These are phyloP conservation scores for Andrena bucephala DNA, from an alignment of 2,888 invertebrate species.

Conservation along the genomic window DNA sequence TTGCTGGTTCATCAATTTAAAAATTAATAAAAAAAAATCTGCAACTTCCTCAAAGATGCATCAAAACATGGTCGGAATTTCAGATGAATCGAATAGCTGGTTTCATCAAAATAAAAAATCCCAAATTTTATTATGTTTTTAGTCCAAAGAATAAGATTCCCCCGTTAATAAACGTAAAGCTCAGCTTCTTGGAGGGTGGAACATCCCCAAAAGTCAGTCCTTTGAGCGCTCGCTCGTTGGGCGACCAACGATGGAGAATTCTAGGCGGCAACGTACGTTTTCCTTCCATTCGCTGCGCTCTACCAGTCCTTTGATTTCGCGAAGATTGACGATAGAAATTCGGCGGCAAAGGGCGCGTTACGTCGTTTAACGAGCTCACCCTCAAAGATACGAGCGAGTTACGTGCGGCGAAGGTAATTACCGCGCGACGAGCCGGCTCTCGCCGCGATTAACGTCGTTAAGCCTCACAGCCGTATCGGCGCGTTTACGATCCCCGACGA, in stretches of 20 bases:
- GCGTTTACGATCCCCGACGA: slow-evolving; percentile 74
- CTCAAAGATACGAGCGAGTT: slow-evolving; percentile 27
- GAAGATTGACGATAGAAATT: slow-evolving; percentile 1
- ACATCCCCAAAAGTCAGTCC: too few relatives aligned
- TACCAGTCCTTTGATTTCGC: background rate
- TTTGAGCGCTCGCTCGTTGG: too few relatives aligned
- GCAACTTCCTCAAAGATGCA: too few relatives aligned
- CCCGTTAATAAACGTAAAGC: too few relatives aligned
- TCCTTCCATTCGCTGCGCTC: background rate
- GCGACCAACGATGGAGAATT: background rate
- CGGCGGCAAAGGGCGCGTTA: background rate
- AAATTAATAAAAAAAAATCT: too few relatives aligned
- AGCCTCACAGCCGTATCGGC: slow-evolving; percentile 67
- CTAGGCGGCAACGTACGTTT: background rate
- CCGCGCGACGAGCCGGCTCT: slow-evolving; percentile 59
- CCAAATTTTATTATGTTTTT: too few relatives aligned
- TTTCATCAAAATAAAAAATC: too few relatives aligned
- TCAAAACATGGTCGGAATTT: too few relatives aligned
- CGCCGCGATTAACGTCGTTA: slow-evolving; percentile 71
- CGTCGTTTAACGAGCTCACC: slow-evolving; percentile 46
- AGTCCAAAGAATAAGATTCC: too few relatives aligned
- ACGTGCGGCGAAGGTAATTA: slow-evolving; percentile 56
- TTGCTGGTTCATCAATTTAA: too few relatives aligned
- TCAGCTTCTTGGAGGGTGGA: too few relatives aligned
- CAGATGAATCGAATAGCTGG: too few relatives aligned